Evolutionary conservation across 1,140 invertebrate species (phyloP), one percentile per base, ranked within the genome.

Genomic region (Drosophila pallidifrons): DNA sequence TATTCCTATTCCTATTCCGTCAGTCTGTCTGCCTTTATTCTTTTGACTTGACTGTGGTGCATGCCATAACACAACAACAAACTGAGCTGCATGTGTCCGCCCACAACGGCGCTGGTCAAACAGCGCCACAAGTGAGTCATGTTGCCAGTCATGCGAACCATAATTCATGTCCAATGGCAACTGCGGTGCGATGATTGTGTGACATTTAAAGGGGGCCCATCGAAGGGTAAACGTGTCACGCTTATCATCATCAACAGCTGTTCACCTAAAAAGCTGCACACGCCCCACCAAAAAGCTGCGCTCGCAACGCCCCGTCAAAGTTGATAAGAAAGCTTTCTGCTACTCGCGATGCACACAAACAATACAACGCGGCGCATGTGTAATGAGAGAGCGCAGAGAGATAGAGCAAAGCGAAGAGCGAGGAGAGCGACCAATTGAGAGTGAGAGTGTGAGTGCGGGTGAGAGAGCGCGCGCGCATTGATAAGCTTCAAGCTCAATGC

Each of bases 241-340:
- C 51, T 80, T 88, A 87, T 83, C 77, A 71, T 25, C 20, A 25
- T 25, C 20, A 87, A 75, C 85, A 87, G 85, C 83, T 87, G 83
- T 72, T 75, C 7, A 20, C 45, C 8, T 16, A 30, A 60, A 43
- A 60, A 59, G 57, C 57, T 59, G 8, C 7, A 38, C 20, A 55
- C 65, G 49, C 46, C 69, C 20, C 32, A 43, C 11, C 30, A 32
- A 32, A 32, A 32, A 16, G 3, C 49, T 77, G 60, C 66, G 65
- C 61, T 60, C 41, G 41, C 41, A 43, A 25, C 16, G 16, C 15
- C 57, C 43, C 65, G 49, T n/a, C 41, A 38, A 55, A 64, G 11
- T 61, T 89, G 85, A 88, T 88, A 88, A 88, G 81, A 81, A 88
- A 88, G 85, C 75, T 81, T 78, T 64, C 7, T 25, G 43, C 58